These are phyloP conservation scores for Boleophthalmus pectinirostris DNA, from an alignment of 2,113 vertebrate genomes.

Conservation along the genomic window DNA sequence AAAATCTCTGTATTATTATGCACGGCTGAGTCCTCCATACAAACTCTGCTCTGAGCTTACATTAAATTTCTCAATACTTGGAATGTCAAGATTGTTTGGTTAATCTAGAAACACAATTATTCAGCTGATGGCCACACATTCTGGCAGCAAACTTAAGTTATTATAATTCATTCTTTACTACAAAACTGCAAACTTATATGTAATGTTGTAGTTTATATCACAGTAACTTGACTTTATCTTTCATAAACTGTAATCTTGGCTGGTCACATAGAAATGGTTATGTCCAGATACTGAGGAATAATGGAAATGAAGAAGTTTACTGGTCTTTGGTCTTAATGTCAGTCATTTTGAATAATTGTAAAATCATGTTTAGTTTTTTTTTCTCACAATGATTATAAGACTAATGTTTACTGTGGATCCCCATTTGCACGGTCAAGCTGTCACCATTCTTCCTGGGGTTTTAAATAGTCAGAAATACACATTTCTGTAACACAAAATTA, in stretches of 20 bases:
- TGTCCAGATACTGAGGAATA: background rate
- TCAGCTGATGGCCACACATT: background rate
- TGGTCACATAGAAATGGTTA: background rate
- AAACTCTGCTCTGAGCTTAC: background rate
- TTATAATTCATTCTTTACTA: background rate
- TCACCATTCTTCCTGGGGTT: too few species aligned
- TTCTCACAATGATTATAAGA: too few species aligned
- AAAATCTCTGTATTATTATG: conserved; percentile 17
- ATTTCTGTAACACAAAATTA: too few species aligned
- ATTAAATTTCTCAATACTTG: background rate
- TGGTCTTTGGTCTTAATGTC: too few species aligned
- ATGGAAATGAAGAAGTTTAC: too few species aligned
- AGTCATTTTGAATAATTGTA: too few species aligned
- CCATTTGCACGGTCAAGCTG: too few species aligned
- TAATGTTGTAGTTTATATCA: background rate
- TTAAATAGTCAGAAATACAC: too few species aligned
- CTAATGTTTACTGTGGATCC: too few species aligned
- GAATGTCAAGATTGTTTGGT: background rate
- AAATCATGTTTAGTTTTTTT: too few species aligned
- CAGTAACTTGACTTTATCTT: background rate
- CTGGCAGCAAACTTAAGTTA: background rate
- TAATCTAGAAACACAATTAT: background rate
- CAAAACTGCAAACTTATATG: too few species aligned
- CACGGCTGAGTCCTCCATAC: conserved; percentile 1
- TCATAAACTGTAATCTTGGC: too few species aligned